Evolutionary conservation across 2,888 invertebrate genomes (phyloP), one percentile per base, ranked within the genome.

Genomic region (Acrobasis suavella): DNA sequence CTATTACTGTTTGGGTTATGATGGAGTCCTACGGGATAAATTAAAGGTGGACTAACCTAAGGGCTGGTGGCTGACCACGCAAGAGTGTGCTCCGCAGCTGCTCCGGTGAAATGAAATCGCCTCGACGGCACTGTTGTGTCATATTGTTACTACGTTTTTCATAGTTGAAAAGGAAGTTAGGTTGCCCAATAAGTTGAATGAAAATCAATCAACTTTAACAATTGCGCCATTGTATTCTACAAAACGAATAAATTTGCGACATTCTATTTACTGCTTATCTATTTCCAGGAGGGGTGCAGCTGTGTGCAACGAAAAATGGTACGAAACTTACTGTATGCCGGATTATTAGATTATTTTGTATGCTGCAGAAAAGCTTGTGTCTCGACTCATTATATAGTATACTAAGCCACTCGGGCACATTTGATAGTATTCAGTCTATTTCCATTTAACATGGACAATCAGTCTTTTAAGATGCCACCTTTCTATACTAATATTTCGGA

Each of bases 231-330:
- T 46, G 46, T 14, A 42, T 12, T 42, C 1, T 9, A 12, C 32
- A 32, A 32, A 32, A 5, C 7, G 32, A 0, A 6, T 32, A 2
- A 0, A 3, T n/a, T 46, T 46, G 5, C 46, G 46, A 46, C 56
- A 39, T 56, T 42, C 14, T 17, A 12, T 58, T 58, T n/a, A 46
- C n/a, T 46, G 46, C 46, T 50, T 14, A 5, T 39, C 8, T 38
- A 56, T n/a, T 75, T 76, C 5, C 72, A 81, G 81, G 77, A 81
- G 72, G 71, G 80, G 78, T 75, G 83, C 91, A 91, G 91, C 78
- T 86, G 90, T 91, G 91, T 91, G 91, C 91, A 91, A 87, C 80
- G 78, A 87, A 86, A 72, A 80, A 76, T 83, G 88, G 84, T 86
- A 86, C 80, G 86, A 74, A 87, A 86, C 80, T 85, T 86, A 83